Conservation (phyloP, 2,113 vertebrate species). For the Actenoides hombroni region DNA sequence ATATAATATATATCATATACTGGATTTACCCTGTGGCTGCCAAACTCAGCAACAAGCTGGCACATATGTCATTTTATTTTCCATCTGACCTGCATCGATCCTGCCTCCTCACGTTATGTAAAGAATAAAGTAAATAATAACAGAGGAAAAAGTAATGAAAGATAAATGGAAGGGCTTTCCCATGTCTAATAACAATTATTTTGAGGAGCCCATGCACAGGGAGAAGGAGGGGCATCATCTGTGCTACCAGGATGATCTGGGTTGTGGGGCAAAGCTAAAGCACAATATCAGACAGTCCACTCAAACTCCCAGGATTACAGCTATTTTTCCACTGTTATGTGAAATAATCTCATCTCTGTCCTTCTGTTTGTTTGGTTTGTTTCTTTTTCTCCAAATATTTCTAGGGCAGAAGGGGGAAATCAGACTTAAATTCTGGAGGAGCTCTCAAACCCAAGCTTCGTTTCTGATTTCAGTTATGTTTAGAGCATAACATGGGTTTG, state of each 20-base stretch:
- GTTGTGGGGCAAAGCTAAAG: not conserved
- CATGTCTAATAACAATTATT: not conserved
- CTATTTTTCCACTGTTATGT: not conserved
- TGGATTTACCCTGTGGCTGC: not conserved
- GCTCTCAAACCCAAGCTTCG: not conserved
- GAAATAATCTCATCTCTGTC: not conserved
- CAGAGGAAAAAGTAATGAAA: not conserved
- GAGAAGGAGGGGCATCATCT: not conserved
- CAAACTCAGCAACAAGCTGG: not conserved
- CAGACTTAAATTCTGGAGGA: not conserved
- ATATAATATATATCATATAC: not conserved
- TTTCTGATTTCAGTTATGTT: slow-evolving; percentile 4
- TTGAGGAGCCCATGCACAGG: not conserved
- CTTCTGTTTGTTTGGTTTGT: not conserved
- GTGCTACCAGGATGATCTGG: not conserved
- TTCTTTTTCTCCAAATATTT: not conserved
- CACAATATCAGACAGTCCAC: not conserved
- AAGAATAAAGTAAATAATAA: not conserved
- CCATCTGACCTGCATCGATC: not conserved
- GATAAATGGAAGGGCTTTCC: not conserved
- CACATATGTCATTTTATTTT: not conserved
- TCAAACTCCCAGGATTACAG: not conserved
- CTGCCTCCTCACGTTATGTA: fast-evolving
- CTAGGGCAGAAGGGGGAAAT: not conserved
- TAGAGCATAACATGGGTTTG: not conserved